Base-by-base conservation (phyloP, 53 echinoderm and acorn worm species). In the Astropecten irregularis region DNA sequence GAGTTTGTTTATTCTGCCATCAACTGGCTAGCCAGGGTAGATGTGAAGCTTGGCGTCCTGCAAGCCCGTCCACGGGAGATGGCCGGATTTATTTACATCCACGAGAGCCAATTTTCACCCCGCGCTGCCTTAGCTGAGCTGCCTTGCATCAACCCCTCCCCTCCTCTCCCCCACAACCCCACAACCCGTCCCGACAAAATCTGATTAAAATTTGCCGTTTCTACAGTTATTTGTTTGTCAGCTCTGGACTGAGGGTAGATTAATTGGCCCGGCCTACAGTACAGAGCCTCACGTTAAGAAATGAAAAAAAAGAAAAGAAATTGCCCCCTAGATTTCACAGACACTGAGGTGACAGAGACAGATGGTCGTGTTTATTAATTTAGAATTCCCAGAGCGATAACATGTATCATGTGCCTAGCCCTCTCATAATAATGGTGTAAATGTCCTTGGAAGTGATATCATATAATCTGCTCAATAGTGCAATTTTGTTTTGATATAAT, bases 1-100 rank as follows among this genome's bases (percentile, higher is more conserved):
- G 26, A 26, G 25, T 42, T 47, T 79, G 79, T 79, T 79, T 79
- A 79, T 79, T 32, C 61, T 79, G 18, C 29, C 76, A 56, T 56
- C 46, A 47, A 27, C 16, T 16, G 40, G 76, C 42, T 38, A 76
- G 40, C 42, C 57, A 18, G n/a, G 7, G n/a, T 18, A 28, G 44
- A 15, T 16, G 79, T 47, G 59, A 48, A 61, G 46, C n/a, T 48
- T 22, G 79, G 79, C 60, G 79, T 60, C 79, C 26, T 42, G 26
- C 46, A n/a, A 31, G 35, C 9, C 40, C 63, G 60, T 46, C 30
- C 39, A n/a, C 49, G 40, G 27, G 50, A 71, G 47, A 62, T 79
- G 77, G 59, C 33, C 40, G 76, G 59, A 44, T 60, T 77, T 79
- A 62, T 79, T 79, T 60, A 18, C 79, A 40, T 10, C 44, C 40